phyloP scores from a whole-genome alignment of 2,113 vertebrate genomes.

The Girardinichthys multiradiatus region DNA sequence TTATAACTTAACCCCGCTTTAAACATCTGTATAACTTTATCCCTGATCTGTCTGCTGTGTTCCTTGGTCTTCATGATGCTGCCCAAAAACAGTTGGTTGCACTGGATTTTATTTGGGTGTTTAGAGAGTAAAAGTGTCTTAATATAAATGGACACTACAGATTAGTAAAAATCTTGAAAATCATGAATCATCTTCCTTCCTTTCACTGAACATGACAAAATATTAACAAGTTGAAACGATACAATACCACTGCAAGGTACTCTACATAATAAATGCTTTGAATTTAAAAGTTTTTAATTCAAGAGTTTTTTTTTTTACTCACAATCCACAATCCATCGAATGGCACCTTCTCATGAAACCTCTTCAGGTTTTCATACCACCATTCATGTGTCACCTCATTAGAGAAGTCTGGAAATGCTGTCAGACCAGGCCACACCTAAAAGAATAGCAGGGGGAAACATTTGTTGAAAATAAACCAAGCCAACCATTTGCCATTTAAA shows the following conservation, averaged over 20 bases:
- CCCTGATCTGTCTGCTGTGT: no score
- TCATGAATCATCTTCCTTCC: no score
- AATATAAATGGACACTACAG: no score
- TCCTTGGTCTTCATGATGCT: no score
- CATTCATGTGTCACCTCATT: constrained; percentile 82
- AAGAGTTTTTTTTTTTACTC: constrained; percentile 19
- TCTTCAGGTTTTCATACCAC: constrained; percentile 88
- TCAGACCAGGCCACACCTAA: constrained; percentile 90
- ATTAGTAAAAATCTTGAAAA: no score
- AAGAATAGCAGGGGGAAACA: neutral
- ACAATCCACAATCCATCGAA: constrained; percentile 88
- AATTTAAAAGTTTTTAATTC: neutral
- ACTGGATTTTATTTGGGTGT: no score
- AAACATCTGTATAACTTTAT: no score
- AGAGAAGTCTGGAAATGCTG: constrained; percentile 88
- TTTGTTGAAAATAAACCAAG: neutral
- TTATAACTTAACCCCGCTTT: no score
- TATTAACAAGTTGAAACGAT: neutral
- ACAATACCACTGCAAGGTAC: neutral
- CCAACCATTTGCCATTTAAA: no score
- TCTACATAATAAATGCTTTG: neutral
- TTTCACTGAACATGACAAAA: neutral
- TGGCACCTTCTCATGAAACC: constrained; percentile 79
- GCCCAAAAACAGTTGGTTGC: no score
- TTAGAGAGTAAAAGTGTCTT: no score